Evolutionary conservation across 2,797 vertebrate genomes (phyloP).

Genomic region (Pangasius macronema): DNA sequence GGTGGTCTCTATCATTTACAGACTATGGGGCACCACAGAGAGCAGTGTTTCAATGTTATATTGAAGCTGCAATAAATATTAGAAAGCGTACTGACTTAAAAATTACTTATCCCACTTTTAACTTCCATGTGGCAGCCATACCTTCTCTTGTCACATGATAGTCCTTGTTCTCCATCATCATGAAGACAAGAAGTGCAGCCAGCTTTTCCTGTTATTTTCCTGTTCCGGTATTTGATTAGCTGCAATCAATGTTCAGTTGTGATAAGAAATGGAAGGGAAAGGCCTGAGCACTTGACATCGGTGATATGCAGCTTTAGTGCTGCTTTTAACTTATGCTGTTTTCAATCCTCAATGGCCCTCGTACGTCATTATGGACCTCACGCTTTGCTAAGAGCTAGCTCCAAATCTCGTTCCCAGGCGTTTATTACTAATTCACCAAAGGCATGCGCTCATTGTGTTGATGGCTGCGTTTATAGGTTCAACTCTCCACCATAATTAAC

Average conservation of each 20-base stretch:
- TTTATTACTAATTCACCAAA: constrained; percentile 24
- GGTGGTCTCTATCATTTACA: not conserved
- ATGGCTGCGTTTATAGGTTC: not conserved
- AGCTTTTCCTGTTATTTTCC: constrained; percentile 29
- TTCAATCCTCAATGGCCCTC: not conserved
- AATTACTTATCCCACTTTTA: not conserved
- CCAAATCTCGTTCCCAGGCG: not conserved
- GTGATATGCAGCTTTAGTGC: constrained; percentile 27
- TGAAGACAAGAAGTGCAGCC: constrained; percentile 24
- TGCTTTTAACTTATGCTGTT: not conserved
- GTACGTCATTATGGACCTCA: not conserved
- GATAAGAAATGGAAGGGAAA: constrained; percentile 22
- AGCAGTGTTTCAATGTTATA: not conserved
- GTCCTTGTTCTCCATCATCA: not conserved
- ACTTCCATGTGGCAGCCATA: not conserved
- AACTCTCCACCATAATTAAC: not conserved
- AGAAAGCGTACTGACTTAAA: not conserved
- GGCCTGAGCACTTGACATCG: constrained; percentile 26
- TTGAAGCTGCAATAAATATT: not conserved
- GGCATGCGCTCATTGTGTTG: constrained; percentile 2
- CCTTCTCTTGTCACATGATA: not conserved
- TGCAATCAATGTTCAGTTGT: constrained; percentile 18
- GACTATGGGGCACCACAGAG: not conserved
- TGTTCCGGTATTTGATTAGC: constrained; percentile 29
- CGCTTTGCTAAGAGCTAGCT: not conserved